Base-by-base conservation (phyloP, 2,113 vertebrate genomes). In the Planiliza haematocheilus region DNA sequence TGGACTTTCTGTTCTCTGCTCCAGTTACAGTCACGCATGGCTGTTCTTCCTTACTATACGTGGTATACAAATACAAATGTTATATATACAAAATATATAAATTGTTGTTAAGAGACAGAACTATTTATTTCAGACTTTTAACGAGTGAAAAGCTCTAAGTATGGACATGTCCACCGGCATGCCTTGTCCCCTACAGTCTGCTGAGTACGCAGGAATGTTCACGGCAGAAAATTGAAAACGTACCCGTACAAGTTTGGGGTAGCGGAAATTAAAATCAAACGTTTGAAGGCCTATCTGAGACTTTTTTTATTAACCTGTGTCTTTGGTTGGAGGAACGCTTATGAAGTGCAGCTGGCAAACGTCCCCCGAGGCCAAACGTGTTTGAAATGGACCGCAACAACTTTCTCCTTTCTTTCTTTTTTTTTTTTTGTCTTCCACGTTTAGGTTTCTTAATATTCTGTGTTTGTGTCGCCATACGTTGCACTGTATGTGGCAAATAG, bases 291-390 rank as follows among this genome's bases (percentile, higher is more conserved):
- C 70, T 50, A 51, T 68, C 48, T 59, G 49, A 77, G 76, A 82
- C 64, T 51, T 81, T 88, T 85, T 88, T 88, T 87, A 89, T 89
- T 75, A 87, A 89, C 78, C 76, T 83, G 72, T 49, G 56, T 79
- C 69, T 88, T 82, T 74, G 79, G 74, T 65, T 36, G 16, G 48
- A 55, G 65, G 63, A 46, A 21, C 1, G 50, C 56, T 89, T 87
- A 87, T 91, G 80, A 90, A 84, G 64, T 71, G 56, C 87, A 91
- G 88, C 88, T 89, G 88, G 74, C 14, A 52, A 82, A 76, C 57
- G 21, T 17, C 65, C 82, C 85, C 77, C 3, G 46, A 84, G 79
- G 89, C 85, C 24, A 74, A 81, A 82, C 68, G 53, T 21, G 50
- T 80, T 83, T 62, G 51, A 85, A 87, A 86, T 48, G 48, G 50